phyloP scores from a whole-genome alignment of 2,797 vertebrate genomes.

The Gastrophryne carolinensis region DNA sequence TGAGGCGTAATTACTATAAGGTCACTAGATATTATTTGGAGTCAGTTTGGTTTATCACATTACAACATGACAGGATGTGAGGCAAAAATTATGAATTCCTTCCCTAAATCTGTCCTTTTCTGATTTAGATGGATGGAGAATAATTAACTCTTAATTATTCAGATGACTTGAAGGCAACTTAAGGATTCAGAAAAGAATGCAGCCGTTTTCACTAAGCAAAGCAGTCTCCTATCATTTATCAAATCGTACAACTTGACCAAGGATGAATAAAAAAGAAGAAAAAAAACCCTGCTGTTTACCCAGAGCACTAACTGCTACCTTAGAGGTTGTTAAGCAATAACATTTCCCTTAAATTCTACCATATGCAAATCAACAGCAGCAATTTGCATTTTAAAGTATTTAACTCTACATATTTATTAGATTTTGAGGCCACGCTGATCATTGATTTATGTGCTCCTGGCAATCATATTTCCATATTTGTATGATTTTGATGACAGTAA shows the following conservation, averaged over 20 bases:
- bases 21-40: conserved; percentile 98
- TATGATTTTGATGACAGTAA: conserved; percentile 99
- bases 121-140: conserved; percentile 99
- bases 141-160: conserved; percentile 99
- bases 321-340: conserved; percentile 95
- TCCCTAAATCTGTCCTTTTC: conserved; percentile 98
- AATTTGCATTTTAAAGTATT: conserved; percentile 99
- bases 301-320: conserved; percentile 86
- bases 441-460: conserved; percentile 99
- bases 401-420: conserved; percentile 99
- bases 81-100: conserved; percentile 99
- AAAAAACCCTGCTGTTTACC: conserved; percentile 80
- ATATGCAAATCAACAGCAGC: conserved; percentile 94
- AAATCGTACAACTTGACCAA: conserved; percentile 92
- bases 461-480: conserved; percentile 99
- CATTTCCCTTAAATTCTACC: conserved; percentile 97
- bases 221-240: conserved; percentile 92
- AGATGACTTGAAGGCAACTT: conserved; percentile 98
- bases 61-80: conserved; percentile 92
- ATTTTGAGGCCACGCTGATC: conserved; percentile 98
- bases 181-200: conserved; percentile 91
- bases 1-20: conserved; percentile 94
- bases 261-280: conserved; percentile 83
- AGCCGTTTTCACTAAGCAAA: conserved; percentile 87
- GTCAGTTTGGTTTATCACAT: conserved; percentile 99